Conservation (phyloP, 2,888 invertebrate species). For the Aspidiotus destructor region DNA sequence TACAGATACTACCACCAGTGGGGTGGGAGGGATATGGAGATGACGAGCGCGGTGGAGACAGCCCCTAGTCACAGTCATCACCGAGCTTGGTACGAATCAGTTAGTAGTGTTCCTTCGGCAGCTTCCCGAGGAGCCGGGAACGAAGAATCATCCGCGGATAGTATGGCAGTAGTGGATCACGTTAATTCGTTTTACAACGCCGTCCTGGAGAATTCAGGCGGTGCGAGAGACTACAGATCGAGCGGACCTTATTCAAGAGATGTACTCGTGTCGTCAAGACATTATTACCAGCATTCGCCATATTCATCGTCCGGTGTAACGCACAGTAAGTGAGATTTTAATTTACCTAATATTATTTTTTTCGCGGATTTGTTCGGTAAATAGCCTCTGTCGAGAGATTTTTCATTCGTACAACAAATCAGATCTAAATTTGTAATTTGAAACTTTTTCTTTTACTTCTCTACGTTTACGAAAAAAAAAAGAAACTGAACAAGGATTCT, state of each 20-base stretch:
- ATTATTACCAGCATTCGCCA: conserved; percentile 33
- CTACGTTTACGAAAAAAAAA: no score
- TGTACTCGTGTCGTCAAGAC: conserved; percentile 21
- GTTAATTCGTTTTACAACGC: conserved; percentile 30
- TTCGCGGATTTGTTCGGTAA: background rate
- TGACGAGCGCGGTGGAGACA: conserved; percentile 33
- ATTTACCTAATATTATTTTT: background rate
- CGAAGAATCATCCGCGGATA: conserved; percentile 15
- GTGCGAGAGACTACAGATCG: conserved; percentile 29
- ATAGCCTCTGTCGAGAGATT: no score
- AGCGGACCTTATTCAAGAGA: conserved; percentile 29
- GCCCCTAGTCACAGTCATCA: conserved; percentile 23
- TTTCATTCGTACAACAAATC: no score
- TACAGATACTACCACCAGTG: conserved; percentile 18
- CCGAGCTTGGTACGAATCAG: conserved; percentile 33
- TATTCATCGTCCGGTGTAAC: conserved; percentile 25
- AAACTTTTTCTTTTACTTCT: no score
- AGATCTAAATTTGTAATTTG: no score
- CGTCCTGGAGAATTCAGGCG: conserved; percentile 12
- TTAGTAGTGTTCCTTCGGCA: conserved; percentile 11
- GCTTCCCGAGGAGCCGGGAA: conserved; percentile 5
- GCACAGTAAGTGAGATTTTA: conserved; percentile 21
- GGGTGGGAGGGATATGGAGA: conserved; percentile 32
- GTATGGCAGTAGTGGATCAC: conserved; percentile 29
- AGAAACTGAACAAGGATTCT: no score